These are phyloP conservation scores for Pachymerium ferrugineum DNA, from an alignment of 2,888 invertebrate genomes.

Conservation along the genomic window DNA sequence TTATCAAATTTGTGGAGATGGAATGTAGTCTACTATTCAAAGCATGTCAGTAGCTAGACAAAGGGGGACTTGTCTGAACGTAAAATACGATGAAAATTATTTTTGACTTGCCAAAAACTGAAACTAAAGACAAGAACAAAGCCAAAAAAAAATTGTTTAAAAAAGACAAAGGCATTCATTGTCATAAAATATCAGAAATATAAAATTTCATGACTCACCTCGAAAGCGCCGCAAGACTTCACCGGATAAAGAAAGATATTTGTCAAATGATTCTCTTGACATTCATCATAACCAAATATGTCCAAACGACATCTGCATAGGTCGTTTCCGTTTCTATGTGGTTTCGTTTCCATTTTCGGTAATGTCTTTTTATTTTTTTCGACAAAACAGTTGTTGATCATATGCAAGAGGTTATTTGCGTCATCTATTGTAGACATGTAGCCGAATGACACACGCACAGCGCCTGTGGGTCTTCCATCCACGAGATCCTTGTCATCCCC, in stretches of 20 bases:
- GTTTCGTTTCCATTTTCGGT: neutral
- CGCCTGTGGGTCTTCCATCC: constrained; percentile 83
- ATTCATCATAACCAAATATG: neutral
- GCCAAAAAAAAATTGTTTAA: neutral
- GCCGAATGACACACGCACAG: constrained; percentile 85
- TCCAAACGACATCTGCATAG: neutral
- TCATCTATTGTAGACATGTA: constrained; percentile 74
- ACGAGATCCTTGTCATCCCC: constrained; percentile 82
- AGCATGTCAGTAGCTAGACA: too few species aligned
- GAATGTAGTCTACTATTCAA: too few species aligned
- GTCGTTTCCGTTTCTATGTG: too few species aligned
- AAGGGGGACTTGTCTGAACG: neutral
- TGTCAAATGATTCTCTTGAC: constrained; percentile 42
- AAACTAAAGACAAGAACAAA: too few species aligned
- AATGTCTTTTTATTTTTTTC: neutral
- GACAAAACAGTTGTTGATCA: constrained; percentile 69
- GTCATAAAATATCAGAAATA: neutral
- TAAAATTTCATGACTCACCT: constrained; percentile 38
- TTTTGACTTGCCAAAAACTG: neutral
- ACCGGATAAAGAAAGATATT: constrained; percentile 73
- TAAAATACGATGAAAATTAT: neutral
- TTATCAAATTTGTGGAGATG: neutral
- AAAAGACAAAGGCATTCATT: neutral
- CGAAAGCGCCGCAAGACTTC: constrained; percentile 81
- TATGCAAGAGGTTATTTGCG: constrained; percentile 62